Evolutionary conservation across 2,113 vertebrate species (phyloP).

Genomic region (Trichomycterus rosablanca): DNA sequence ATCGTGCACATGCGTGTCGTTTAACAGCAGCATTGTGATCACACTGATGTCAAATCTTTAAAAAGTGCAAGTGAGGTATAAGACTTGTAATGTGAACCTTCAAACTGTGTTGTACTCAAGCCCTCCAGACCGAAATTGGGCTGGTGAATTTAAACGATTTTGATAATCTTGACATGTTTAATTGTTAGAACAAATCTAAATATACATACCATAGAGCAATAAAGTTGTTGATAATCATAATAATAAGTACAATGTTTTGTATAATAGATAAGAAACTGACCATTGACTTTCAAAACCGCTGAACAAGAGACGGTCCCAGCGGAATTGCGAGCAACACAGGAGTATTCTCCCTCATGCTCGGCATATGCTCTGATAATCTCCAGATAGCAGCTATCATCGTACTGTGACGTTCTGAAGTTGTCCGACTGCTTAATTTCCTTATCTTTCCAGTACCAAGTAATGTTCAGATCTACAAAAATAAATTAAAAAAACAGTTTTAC

Average conservation of each 20-base stretch:
- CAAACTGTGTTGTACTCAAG: constrained; percentile 7
- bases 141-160: neutral
- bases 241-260: neutral
- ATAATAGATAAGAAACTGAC: constrained; percentile 52
- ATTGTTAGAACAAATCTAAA: too few relatives aligned
- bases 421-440: constrained; percentile 83
- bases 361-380: constrained; percentile 80
- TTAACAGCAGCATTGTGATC: neutral
- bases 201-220: too few relatives aligned
- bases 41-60: too few relatives aligned
- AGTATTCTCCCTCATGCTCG: constrained; percentile 82
- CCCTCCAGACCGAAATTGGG: neutral
- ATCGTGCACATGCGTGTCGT: neutral
- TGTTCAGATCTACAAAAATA: constrained; percentile 74
- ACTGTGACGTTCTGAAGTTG: constrained; percentile 84
- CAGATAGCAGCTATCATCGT: constrained; percentile 82
- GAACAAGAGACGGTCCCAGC: constrained; percentile 85
- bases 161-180: neutral
- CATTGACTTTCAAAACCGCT: constrained; percentile 78
- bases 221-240: too few relatives aligned
- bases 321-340: constrained; percentile 83
- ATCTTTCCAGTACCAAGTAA: constrained; percentile 85
- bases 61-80: neutral
- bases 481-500: neutral
- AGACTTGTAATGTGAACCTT: constrained; percentile 14